These are phyloP conservation scores for Leucophora obtusa DNA, from an alignment of 2,888 invertebrate genomes.

Conservation along the genomic window DNA sequence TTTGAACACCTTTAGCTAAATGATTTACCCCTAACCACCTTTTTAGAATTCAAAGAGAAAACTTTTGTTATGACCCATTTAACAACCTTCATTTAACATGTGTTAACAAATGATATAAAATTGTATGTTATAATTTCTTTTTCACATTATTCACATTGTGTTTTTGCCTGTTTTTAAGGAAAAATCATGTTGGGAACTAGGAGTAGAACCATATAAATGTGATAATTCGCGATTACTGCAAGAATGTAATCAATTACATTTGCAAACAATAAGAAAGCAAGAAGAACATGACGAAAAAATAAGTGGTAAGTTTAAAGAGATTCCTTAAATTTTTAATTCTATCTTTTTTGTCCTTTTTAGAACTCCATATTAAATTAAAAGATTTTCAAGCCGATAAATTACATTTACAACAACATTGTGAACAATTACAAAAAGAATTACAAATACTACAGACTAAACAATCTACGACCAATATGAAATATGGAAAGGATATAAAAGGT, in stretches of 20 bases:
- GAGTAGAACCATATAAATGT: conserved; percentile 88
- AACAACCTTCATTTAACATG: conserved; percentile 6
- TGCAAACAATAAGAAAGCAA: conserved; percentile 82
- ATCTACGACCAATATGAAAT: conserved; percentile 65
- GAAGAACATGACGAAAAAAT: conserved; percentile 83
- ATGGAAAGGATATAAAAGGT: conserved; percentile 67
- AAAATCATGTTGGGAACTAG: conserved; percentile 84
- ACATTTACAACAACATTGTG: conserved; percentile 79
- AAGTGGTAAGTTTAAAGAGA: conserved; percentile 77
- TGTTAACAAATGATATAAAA: neutral
- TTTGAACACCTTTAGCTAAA: conserved; percentile 1
- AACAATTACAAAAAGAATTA: conserved; percentile 79
- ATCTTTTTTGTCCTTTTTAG: conserved; percentile 71
- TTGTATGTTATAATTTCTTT: neutral
- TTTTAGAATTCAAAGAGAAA: neutral
- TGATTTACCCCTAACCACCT: neutral
- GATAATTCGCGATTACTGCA: conserved; percentile 87
- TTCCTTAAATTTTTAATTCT: neutral
- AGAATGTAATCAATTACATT: conserved; percentile 87
- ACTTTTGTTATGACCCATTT: conserved; percentile 53
- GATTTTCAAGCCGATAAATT: conserved; percentile 80
- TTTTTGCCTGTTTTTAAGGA: conserved; percentile 79
- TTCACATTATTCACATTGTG: conserved; percentile 30
- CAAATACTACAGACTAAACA: conserved; percentile 79
- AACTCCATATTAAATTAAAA: conserved; percentile 79